Conservation (phyloP, 2,888 invertebrate genomes). For the Drosophila greeni region DNA sequence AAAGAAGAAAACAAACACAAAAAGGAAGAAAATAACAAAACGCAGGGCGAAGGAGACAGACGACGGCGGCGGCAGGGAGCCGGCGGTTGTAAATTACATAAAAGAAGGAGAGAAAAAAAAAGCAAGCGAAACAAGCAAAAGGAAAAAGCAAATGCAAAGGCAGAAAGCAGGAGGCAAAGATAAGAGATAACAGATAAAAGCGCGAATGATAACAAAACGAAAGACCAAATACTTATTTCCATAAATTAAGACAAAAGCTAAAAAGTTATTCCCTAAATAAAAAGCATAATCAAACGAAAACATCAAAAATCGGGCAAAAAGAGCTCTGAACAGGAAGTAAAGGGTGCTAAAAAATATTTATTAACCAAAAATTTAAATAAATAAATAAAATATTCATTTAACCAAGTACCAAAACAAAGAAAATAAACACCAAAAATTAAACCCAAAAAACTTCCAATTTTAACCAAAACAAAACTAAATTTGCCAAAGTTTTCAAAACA, state of each 20-base stretch:
- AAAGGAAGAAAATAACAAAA: not conserved
- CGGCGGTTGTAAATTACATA: slow-evolving; percentile 38
- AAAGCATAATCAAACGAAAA: not conserved
- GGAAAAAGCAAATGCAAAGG: not conserved
- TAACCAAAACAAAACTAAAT: not conserved
- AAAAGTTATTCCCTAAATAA: slow-evolving; percentile 12
- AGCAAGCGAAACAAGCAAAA: not conserved
- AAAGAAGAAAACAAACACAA: slow-evolving; percentile 10
- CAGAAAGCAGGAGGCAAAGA: slow-evolving; percentile 18
- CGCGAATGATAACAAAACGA: slow-evolving; percentile 14
- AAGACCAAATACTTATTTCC: not conserved
- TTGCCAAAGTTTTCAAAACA: not conserved
- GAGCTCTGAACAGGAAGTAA: not conserved
- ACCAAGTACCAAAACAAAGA: not conserved
- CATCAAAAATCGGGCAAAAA: not conserved
- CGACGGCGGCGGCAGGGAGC: slow-evolving; percentile 3
- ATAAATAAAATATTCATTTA: not conserved
- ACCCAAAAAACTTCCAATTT: not conserved
- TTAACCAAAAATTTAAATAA: not conserved
- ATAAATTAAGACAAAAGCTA: slow-evolving; percentile 1
- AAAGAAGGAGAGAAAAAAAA: slow-evolving; percentile 27
- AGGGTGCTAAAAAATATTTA: slow-evolving; percentile 1
- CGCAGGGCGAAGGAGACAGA: not conserved
- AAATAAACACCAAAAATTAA: not conserved
- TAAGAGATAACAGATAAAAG: slow-evolving; percentile 22